Conservation (phyloP, 2,113 vertebrate species). For the Athene noctua region DNA sequence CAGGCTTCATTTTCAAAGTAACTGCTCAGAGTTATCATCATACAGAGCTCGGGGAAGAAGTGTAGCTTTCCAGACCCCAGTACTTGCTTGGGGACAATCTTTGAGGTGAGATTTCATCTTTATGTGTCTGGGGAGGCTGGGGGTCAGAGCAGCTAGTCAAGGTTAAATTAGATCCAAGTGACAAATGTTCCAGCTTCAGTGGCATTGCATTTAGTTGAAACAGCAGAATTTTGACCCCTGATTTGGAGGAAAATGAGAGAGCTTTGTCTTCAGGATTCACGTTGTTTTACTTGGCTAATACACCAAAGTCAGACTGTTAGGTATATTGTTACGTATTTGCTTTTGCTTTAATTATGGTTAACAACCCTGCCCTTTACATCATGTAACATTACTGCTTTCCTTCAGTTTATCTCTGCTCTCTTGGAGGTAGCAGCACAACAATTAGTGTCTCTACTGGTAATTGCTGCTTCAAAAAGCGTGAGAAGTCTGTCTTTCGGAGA, state of each 20-base stretch:
- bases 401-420: not conserved
- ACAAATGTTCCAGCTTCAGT: not conserved
- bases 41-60: not conserved
- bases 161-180: not conserved
- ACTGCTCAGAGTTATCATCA: not conserved
- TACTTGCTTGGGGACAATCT: not conserved
- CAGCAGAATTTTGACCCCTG: not conserved
- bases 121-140: not conserved
- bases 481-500: not conserved
- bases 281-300: not conserved
- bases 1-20: not conserved
- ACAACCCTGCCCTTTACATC: not conserved
- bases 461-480: conserved; percentile 7
- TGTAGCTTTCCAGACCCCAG: not conserved
- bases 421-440: not conserved
- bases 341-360: conserved; percentile 24
- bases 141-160: not conserved
- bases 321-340: not conserved
- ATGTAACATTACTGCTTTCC: not conserved
- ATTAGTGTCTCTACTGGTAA: conserved; percentile 12
- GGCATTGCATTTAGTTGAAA: not conserved
- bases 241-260: not conserved
- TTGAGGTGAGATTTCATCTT: not conserved
- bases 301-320: not conserved
- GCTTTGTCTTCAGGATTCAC: not conserved